Conservation (phyloP, 2,888 invertebrate genomes). For the Stenurella melanura region DNA sequence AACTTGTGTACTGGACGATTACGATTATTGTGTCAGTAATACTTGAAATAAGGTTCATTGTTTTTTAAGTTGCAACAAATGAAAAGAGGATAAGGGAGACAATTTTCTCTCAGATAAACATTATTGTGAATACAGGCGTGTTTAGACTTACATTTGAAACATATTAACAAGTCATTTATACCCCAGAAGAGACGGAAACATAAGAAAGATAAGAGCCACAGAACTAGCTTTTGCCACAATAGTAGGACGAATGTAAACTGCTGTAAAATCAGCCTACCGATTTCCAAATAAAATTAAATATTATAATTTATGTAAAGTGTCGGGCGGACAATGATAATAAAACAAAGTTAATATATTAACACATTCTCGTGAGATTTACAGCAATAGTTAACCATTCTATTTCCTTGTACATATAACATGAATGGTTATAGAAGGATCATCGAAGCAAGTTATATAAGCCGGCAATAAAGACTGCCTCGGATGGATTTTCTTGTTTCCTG, state of each 20-base stretch:
- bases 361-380: background rate
- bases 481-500: too few relatives aligned
- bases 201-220: background rate
- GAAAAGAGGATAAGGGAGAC: too few relatives aligned
- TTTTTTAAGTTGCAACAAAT: too few relatives aligned
- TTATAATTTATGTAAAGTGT: slow-evolving; percentile 2
- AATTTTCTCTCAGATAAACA: too few relatives aligned
- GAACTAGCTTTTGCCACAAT: background rate
- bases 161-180: too few relatives aligned
- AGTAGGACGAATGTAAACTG: background rate
- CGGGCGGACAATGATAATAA: background rate
- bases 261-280: background rate
- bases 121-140: too few relatives aligned
- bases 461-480: too few relatives aligned
- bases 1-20: too few relatives aligned
- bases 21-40: too few relatives aligned
- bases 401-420: background rate
- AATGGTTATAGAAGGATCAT: background rate
- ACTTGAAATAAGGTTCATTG: too few relatives aligned
- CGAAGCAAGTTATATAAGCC: too few relatives aligned
- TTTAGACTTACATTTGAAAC: too few relatives aligned
- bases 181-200: background rate
- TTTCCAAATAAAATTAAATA: background rate
- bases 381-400: background rate
- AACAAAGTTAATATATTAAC: background rate